A percentile compares a stretch with the other conserved stretches of the same genome.
Evolutionary conservation across 92 coral and sea anemone genomes (phyloP).

Genomic region (Epizoanthus fatuus): DNA sequence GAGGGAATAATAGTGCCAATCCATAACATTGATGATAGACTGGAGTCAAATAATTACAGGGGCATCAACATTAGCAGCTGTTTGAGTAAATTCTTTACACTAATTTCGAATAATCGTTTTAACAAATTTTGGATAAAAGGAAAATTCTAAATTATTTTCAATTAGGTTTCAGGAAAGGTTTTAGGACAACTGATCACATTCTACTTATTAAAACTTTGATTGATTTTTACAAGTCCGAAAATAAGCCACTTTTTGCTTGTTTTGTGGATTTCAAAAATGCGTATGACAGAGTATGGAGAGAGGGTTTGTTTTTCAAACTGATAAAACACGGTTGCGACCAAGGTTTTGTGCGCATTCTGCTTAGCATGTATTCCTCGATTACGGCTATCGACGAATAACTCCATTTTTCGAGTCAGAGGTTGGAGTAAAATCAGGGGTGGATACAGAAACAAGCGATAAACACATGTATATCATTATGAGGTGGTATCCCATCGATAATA

Average conservation of each 20-base stretch:
- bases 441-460: too few relatives aligned
- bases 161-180: constrained; percentile 52
- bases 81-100: constrained; percentile 10
- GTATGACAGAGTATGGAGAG: constrained; percentile 49
- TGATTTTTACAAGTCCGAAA: constrained; percentile 30
- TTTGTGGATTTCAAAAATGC: constrained; percentile 57
- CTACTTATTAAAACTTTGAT: constrained; percentile 49
- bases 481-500: too few relatives aligned
- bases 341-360: constrained; percentile 20
- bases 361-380: constrained; percentile 46
- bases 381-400: constrained; percentile 14
- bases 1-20: too few relatives aligned
- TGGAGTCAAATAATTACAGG: too few relatives aligned
- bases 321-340: constrained; percentile 20
- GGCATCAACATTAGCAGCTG: not conserved
- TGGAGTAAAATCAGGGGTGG: constrained; percentile 39
- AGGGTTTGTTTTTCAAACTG: constrained; percentile 43
- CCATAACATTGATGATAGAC: too few relatives aligned
- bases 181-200: constrained; percentile 44
- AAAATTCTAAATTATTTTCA: constrained; percentile 24
- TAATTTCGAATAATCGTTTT: constrained; percentile 4
- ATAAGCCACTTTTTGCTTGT: constrained; percentile 55
- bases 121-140: constrained; percentile 17
- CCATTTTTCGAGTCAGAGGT: constrained; percentile 27
- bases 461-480: too few relatives aligned